These are phyloP conservation scores for Mylabris phalerata DNA, from an alignment of 1,140 invertebrate species.

Conservation along the genomic window DNA sequence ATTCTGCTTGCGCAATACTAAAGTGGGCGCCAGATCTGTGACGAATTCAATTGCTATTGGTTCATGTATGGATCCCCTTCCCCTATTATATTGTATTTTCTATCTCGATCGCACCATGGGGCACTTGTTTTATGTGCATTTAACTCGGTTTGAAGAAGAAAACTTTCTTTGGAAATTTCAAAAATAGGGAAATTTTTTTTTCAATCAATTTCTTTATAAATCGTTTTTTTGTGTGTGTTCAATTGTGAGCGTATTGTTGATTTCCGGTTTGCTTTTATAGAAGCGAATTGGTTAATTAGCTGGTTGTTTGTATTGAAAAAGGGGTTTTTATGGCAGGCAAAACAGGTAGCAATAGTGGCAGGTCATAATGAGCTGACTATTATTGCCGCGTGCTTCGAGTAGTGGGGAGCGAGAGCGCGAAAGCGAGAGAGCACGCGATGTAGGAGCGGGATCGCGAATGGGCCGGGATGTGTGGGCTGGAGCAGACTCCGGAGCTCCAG, in stretches of 20 bases:
- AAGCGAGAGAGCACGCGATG: slow-evolving; percentile 22
- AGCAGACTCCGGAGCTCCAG: slow-evolving; percentile 40
- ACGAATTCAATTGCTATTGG: slow-evolving; percentile 41
- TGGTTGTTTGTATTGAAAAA: slow-evolving; percentile 6
- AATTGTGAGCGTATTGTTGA: not conserved
- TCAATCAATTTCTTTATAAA: not conserved
- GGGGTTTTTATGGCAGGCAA: slow-evolving; percentile 24
- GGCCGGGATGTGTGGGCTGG: slow-evolving; percentile 41
- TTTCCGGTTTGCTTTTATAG: not conserved
- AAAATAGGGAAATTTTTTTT: not conserved
- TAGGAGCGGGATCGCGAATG: slow-evolving; percentile 35
- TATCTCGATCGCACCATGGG: not conserved
- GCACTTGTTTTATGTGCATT: not conserved
- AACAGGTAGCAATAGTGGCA: slow-evolving; percentile 38
- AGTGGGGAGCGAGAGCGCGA: slow-evolving; percentile 12
- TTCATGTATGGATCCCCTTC: slow-evolving; percentile 39
- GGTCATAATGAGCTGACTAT: slow-evolving; percentile 39
- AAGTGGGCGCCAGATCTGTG: slow-evolving; percentile 36
- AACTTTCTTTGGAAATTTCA: not conserved
- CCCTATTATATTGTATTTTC: slow-evolving; percentile 25
- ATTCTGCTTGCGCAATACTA: slow-evolving; percentile 36
- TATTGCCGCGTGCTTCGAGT: slow-evolving; percentile 30
- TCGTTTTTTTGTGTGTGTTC: no score
- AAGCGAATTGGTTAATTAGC: not conserved
- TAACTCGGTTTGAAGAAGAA: not conserved